These are phyloP conservation scores for Campylorhamphus procurvoides DNA, from an alignment of 2,113 vertebrate genomes.

Conservation along the genomic window DNA sequence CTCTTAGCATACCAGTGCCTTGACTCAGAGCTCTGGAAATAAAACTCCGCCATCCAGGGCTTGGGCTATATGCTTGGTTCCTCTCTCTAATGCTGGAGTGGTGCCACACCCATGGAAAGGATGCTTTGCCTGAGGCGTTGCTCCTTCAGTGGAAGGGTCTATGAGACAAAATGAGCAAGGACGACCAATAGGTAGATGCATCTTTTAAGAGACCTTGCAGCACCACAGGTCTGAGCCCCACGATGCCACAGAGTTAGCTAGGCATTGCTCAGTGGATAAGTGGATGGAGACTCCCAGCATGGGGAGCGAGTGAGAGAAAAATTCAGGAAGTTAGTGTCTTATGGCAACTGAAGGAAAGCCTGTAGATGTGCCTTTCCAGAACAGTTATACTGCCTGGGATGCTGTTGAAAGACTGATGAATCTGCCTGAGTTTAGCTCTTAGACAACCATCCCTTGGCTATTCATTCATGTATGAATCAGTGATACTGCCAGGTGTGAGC, in stretches of 20 bases:
- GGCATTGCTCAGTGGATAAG: neutral
- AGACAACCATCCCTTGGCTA: neutral
- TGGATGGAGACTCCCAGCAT: neutral
- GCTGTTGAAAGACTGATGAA: neutral
- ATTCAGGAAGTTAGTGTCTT: neutral
- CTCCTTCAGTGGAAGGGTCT: neutral
- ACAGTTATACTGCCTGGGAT: neutral
- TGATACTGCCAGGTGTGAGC: neutral
- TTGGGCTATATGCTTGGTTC: neutral
- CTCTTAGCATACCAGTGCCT: neutral
- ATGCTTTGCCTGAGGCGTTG: neutral
- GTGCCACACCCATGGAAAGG: fast-evolving
- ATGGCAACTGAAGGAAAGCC: neutral
- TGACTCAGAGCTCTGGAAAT: neutral
- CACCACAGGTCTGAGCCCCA: neutral
- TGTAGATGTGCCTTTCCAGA: neutral
- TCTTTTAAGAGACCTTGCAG: neutral
- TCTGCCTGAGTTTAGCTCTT: neutral
- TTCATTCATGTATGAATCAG: neutral
- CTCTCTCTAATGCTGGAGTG: neutral
- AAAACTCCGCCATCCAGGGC: neutral
- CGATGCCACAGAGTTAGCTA: neutral
- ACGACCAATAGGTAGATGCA: fast-evolving
- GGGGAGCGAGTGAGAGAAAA: neutral
- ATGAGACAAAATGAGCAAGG: neutral